These are phyloP conservation scores for Coturnix japonica DNA, from an alignment of 2,113 vertebrate species.

Conservation along the genomic window DNA sequence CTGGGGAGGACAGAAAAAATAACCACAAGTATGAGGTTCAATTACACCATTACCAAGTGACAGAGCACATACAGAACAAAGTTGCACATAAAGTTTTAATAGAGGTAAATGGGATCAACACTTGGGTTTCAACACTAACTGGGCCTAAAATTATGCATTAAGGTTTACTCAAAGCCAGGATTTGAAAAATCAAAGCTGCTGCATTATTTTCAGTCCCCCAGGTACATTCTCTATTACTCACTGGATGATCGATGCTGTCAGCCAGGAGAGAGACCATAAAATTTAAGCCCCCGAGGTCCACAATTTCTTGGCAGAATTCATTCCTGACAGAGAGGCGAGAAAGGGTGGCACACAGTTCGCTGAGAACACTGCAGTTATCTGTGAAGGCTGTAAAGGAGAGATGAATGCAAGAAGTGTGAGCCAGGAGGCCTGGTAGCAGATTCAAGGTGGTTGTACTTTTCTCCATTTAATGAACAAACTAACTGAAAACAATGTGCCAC, in stretches of 20 bases:
- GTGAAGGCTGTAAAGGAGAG: constrained; percentile 79
- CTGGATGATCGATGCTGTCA: constrained; percentile 83
- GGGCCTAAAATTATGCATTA: not conserved
- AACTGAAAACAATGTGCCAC: not conserved
- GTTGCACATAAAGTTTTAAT: fast-evolving
- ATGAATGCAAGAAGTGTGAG: not conserved
- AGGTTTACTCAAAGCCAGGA: not conserved
- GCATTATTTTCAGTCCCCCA: not conserved
- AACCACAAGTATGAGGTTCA: not conserved
- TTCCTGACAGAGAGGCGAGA: constrained; percentile 91
- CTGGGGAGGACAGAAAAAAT: fast-evolving
- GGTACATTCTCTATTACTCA: not conserved
- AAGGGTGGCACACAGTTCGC: constrained; percentile 90
- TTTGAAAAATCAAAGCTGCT: not conserved
- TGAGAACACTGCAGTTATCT: constrained; percentile 80
- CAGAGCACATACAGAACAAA: not conserved
- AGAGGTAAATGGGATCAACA: not conserved
- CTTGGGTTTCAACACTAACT: not conserved
- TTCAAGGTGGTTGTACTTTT: not conserved
- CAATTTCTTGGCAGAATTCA: constrained; percentile 96
- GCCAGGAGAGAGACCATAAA: constrained; percentile 88
- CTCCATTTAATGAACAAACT: not conserved
- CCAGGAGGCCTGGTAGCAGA: not conserved
- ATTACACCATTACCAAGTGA: not conserved
- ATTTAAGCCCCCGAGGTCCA: constrained; percentile 89